Base-by-base conservation (phyloP, 2,888 invertebrate genomes). In the Brenthis hecate region DNA sequence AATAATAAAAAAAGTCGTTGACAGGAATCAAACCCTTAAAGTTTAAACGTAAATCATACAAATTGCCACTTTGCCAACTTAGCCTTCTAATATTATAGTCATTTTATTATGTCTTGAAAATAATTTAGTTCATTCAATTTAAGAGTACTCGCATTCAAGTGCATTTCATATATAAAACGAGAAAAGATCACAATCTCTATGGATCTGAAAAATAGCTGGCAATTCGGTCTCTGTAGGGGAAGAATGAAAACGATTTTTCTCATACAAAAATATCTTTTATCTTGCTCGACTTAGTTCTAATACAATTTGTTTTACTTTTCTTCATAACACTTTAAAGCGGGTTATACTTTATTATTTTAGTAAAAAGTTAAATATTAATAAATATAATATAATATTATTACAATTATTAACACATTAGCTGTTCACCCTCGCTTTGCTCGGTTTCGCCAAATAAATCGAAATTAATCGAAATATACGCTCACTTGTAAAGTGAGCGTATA, bases 221-320 rank as follows among this genome's bases (percentile, higher is more conserved):
- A 69, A 67, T 72, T 69, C 65, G 48, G 57, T 61, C 56, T 56
- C 56, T 62, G 66, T 65, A 69, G 66, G 60, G 51, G 65, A 72
- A 69, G 69, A 69, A 72, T 72, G 71, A 67, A 56, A 60, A 61
- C 71, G 56, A 69, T 72, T 66, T 72, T 69, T 72, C 69, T 64
- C 54, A 54, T 51, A 70, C 60, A 65, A 65, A 70, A 56, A 48
- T 58, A 47, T 51, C 56, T 70, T 66, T 65, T 70, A 70, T 67
- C 58, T 66, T 66, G 47, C 66, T 36, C 58, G 58, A 60, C 53
- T 53, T 56, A 54, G 16, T 48, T 54, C 58, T 58, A 60, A 58
- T 47, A 66, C 53, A 55, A 66, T 53, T 36, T 53, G 19, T 53
- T 62, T 51, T 62, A 53, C 51, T 62, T 62, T 53, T 51, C n/a